phyloP scores from a whole-genome alignment of 2,888 invertebrate species.

The Standfussiana lucernea region DNA sequence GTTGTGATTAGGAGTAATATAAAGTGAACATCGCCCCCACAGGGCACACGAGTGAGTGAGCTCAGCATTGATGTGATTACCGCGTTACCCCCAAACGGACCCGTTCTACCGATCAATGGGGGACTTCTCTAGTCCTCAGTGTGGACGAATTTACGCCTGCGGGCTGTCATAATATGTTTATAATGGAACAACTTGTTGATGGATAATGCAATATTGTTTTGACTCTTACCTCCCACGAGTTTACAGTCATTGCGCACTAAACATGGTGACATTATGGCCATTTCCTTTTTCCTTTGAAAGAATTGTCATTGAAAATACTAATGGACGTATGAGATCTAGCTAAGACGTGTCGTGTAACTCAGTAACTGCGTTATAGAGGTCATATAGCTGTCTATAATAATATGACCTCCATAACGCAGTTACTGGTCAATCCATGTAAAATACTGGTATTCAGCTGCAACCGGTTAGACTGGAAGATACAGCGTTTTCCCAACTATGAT shows the following conservation, averaged over 20 bases:
- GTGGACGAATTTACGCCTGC: conserved; percentile 1
- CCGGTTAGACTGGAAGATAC: not conserved
- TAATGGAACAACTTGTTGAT: not conserved
- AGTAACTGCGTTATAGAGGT: not conserved
- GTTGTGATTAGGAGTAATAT: conserved; percentile 42
- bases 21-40: conserved; percentile 29
- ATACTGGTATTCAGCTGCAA: not conserved
- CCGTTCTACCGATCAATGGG: conserved; percentile 16
- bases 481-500: not conserved
- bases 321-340: not conserved
- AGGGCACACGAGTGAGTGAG: conserved; percentile 28
- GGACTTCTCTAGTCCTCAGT: not conserved
- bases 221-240: not conserved
- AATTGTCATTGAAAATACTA: not conserved
- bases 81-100: conserved; percentile 31
- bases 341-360: not conserved
- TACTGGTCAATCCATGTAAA: not conserved
- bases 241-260: not conserved
- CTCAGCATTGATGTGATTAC: conserved; percentile 48
- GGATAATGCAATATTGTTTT: not conserved
- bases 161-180: not conserved
- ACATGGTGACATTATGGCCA: not conserved
- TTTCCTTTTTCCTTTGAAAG: not conserved
- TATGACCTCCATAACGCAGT: too few relatives aligned
- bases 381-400: too few relatives aligned